phyloP scores from a whole-genome alignment of 2,113 vertebrate genomes.

The Irena cyanogastra region DNA sequence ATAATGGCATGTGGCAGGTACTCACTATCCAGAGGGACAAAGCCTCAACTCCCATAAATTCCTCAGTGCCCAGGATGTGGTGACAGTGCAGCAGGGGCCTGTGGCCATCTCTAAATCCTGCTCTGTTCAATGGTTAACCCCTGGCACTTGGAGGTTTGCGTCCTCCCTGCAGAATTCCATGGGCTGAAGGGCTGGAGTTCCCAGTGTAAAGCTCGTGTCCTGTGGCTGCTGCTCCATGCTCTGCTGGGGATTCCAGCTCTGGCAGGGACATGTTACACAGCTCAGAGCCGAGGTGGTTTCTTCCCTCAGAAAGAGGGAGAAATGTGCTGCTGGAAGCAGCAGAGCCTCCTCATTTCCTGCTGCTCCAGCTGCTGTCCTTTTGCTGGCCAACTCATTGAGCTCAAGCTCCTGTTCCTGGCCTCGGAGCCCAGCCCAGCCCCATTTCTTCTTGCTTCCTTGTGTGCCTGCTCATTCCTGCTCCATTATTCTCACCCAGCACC shows the following conservation, averaged over 20 bases:
- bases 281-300: not conserved
- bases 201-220: not conserved
- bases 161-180: not conserved
- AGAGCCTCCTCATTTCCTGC: constrained; percentile 37
- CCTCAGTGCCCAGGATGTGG: not conserved
- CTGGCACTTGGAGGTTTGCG: not conserved
- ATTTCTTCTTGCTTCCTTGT: not conserved
- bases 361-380: constrained; percentile 45
- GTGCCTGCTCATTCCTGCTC: not conserved
- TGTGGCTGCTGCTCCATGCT: not conserved
- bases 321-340: constrained; percentile 12
- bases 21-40: not conserved
- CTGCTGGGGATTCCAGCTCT: not conserved
- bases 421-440: not conserved
- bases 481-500: not conserved
- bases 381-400: constrained; percentile 24
- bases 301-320: not conserved
- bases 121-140: not conserved
- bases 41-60: not conserved
- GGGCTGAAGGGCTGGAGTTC: not conserved
- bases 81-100: not conserved
- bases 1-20: fast-evolving
- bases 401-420: constrained; percentile 1
- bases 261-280: not conserved
- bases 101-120: not conserved